Evolutionary conservation across 2,888 invertebrate species (phyloP), one percentile per base, ranked within the genome.

Genomic region (Enchytraeus crypticus): DNA sequence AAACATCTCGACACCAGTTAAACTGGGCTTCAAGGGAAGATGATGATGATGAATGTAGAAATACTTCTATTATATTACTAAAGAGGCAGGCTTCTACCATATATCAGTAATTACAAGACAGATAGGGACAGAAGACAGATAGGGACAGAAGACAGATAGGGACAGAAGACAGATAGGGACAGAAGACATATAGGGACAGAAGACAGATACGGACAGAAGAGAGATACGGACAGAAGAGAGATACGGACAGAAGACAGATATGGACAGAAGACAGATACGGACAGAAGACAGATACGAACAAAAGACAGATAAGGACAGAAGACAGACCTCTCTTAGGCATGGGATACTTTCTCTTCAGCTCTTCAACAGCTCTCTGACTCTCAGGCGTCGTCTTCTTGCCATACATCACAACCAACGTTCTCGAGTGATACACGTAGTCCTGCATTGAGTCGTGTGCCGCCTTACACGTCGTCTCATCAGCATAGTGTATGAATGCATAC

Each of bases 381-480:
- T 54, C 55, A 23, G 34, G 34, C 5, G 23, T 11, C 38, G 55
- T 26, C 55, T 54, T 54, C 38, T 54, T 54, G 33, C 55, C 55
- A 23, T 54, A 54, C 55, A 54, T 54, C 27, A 54, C 55, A 33
- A 54, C 55, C 18, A 54, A 38, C n/a, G 55, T 54, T 38, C 55
- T 32, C 27, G 33, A 32, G 33, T 54, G 55, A 34, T 54, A 54
- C 27, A 54, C 55, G 11, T 54, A 43, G 38, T 54, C 55, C 55
- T 54, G 55, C 55, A 54, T 54, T 43, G 55, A 54, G 21, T 54
- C 55, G 27, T 54, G 55, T n/a, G 55, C 55, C 55, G 32, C 55
- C 38, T 54, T 38, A 14, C 33, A 32, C 32, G 23, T 21, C 14
- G 38, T 34, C 26, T 54, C 55, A 43, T 54, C 55, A 2, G 55